Evolutionary conservation across 1,140 invertebrate genomes (phyloP).

Genomic region (Mya arenaria): DNA sequence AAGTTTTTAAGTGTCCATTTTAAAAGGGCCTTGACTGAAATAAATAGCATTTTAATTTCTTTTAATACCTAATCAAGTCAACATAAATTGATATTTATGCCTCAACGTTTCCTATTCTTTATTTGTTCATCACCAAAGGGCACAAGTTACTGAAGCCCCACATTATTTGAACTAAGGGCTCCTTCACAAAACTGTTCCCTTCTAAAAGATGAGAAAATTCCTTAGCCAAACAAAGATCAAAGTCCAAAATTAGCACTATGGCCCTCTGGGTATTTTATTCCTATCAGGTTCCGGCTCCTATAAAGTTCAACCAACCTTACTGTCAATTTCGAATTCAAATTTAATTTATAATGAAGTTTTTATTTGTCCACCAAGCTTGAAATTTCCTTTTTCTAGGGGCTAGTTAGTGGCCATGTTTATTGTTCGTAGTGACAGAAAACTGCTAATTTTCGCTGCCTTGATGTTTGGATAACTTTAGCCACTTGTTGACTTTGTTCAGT

Average conservation of each 20-base stretch:
- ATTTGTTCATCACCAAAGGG: no score
- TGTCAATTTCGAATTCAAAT: constrained; percentile 38
- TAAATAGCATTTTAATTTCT: no score
- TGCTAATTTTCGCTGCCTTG: neutral
- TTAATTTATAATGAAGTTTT: constrained; percentile 55
- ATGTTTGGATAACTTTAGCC: neutral
- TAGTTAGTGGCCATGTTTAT: no score
- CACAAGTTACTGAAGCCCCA: neutral
- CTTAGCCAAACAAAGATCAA: neutral
- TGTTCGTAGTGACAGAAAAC: neutral
- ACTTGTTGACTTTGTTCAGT: no score
- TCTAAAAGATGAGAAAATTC: neutral
- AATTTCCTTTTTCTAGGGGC: no score
- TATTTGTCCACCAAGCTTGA: constrained; percentile 23
- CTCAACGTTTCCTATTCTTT: neutral
- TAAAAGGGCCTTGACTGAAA: no score
- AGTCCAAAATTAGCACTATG: neutral
- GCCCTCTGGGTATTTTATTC: neutral
- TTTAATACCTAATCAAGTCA: neutral
- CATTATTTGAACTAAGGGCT: neutral
- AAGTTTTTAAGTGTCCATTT: no score
- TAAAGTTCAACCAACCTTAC: constrained; percentile 36
- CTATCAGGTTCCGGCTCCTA: neutral
- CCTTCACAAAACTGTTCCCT: neutral
- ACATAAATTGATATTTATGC: constrained; percentile 3